Evolutionary conservation across 2,797 vertebrate species (phyloP), one percentile per base, ranked within the genome.

Genomic region (Microcaecilia unicolor): DNA sequence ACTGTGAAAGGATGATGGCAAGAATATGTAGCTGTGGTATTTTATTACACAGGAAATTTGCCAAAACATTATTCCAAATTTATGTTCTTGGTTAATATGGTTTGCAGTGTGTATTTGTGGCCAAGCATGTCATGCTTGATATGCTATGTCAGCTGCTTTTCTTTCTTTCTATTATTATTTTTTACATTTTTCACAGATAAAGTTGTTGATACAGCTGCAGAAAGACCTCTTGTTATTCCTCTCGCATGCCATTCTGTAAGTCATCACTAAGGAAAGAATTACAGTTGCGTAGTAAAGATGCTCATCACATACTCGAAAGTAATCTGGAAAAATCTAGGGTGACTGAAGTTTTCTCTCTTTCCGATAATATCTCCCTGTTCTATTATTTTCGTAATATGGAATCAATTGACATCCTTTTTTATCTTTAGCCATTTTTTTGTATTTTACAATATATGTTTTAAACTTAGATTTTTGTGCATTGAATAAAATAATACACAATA

Each of bases 141-240:
- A 50, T 63, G 58, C 47, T 50, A 53, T 59, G 61, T 81, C 78
- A 82, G 75, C 70, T 78, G 66, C 55, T 15, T 52, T 58, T 34
- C 14, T 22, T 47, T 18, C 22, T 50, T 21, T 34, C 52, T 39
- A 35, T 6, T 14, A n/a, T n/a, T n/a, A n/a, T n/a, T 22, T 47
- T 18, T 22, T 50, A 21, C 34, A 52, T 39, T 35, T 6, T 14
- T 47, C 31, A 41, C 34, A 47, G 29, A 55, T 48, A 32, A 40
- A 58, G 53, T 28, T 75, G 64, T 82, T 81, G 73, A 63, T 74
- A 74, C 67, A 81, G 74, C 71, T 81, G 69, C 64, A 59, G 58
- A 34, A 47, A n/a, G 28, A 47, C 44, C 46, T 48, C 38, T 32
- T 60, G 45, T 40, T 45, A 23, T 46, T 47, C 26, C 45, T 45